Evolutionary conservation across 2,888 invertebrate species (phyloP).

Genomic region (Steinernema carpocapsae): DNA sequence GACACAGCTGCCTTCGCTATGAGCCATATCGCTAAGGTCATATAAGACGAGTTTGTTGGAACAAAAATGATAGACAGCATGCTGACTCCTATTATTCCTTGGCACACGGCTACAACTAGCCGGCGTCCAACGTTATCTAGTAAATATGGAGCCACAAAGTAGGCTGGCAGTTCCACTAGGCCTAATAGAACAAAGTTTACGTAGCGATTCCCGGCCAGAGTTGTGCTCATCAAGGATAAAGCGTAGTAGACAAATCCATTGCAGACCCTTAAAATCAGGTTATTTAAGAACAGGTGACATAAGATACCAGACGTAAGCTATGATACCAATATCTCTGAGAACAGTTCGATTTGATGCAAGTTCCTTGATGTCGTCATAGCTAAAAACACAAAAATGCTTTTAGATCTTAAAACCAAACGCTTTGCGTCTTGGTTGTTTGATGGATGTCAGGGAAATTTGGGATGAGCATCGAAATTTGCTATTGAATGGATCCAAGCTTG

Average conservation of each 20-base stretch:
- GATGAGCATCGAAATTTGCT: too few species aligned
- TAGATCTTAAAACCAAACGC: too few species aligned
- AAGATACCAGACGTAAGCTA: background rate
- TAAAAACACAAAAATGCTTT: too few species aligned
- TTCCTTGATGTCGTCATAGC: too few species aligned
- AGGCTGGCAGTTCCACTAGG: conserved; percentile 61
- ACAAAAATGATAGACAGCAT: conserved; percentile 37
- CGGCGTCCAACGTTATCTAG: conserved; percentile 52
- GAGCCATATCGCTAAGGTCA: conserved; percentile 54
- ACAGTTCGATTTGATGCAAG: background rate
- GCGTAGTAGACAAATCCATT: conserved; percentile 61
- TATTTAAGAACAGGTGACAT: background rate
- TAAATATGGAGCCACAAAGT: conserved; percentile 53
- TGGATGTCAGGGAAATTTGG: too few species aligned
- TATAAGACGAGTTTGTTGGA: conserved; percentile 1
- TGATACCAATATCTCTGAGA: background rate
- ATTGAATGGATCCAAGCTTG: too few species aligned
- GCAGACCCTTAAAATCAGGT: background rate
- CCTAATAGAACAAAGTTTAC: conserved; percentile 59
- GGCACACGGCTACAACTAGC: conserved; percentile 39
- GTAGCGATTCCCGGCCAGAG: conserved; percentile 60
- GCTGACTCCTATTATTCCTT: conserved; percentile 36
- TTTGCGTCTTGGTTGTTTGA: too few species aligned
- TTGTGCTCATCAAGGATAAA: conserved; percentile 57
- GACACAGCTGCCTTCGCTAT: conserved; percentile 59